A percentile compares a stretch with the other conserved stretches of the same genome.
Evolutionary conservation across 2,113 vertebrate species (phyloP).

Genomic region (Apeltes quadracus): DNA sequence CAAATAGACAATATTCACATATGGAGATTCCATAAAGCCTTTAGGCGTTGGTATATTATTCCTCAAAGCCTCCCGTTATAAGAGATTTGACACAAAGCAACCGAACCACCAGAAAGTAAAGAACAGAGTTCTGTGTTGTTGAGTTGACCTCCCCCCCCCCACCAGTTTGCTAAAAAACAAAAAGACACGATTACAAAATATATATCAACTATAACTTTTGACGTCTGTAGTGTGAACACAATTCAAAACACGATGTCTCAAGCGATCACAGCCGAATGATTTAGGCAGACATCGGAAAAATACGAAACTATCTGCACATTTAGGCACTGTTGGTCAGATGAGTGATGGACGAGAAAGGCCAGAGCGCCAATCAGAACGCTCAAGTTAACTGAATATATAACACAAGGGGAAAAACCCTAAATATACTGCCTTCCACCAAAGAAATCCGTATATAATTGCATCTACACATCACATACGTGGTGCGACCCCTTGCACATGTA

Average conservation of each 20-base stretch:
- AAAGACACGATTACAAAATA: not conserved
- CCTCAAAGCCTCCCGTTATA: too few species aligned
- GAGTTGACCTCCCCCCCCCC: too few species aligned
- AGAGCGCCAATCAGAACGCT: not conserved
- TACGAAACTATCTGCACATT: not conserved
- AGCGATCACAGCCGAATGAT: constrained; percentile 3
- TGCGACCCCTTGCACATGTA: constrained; percentile 6
- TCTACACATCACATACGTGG: not conserved
- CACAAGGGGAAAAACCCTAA: not conserved
- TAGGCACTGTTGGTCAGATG: constrained; percentile 58
- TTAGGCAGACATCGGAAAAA: constrained; percentile 12
- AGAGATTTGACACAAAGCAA: too few species aligned
- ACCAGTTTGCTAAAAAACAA: not conserved
- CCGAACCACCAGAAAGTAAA: too few species aligned
- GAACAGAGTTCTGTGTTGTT: too few species aligned
- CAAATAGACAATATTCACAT: constrained; percentile 46
- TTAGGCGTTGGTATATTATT: too few species aligned
- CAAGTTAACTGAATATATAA: not conserved
- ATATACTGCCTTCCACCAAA: not conserved
- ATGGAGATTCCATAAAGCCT: constrained; percentile 27
- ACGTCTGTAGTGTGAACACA: not conserved
- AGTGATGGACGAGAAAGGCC: not conserved
- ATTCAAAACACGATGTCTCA: constrained; percentile 18
- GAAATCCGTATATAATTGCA: not conserved
- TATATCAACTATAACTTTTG: not conserved